Base-by-base conservation (phyloP, 2,888 invertebrate species). In the Epistrophella euchroma region DNA sequence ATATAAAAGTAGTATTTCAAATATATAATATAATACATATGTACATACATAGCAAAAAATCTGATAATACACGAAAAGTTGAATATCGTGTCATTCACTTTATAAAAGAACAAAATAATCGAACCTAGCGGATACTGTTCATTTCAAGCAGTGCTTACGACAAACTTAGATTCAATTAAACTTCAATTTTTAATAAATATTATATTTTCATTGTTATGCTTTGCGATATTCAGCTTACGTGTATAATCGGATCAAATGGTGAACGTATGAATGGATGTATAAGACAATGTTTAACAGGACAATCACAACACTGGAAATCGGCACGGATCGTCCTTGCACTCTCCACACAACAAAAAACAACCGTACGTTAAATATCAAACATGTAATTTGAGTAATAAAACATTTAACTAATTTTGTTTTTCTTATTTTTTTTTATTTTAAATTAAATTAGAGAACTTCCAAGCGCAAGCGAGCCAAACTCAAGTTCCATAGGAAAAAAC, bases 401-500 rank as follows among this genome's bases (percentile, higher is more conserved):
- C 5, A 50, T 22, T 50, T 15, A 40, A 43, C 3, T 60, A 40
- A 19, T 40, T 4, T 32, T 32, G 4, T 25, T 25, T 25, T 25
- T 35, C 11, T 40, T 13, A n/a, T 73, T 28, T 22, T 47, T 22
- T 74, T 22, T 10, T 73, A 5, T 75, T 58, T 56, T 11, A 2
- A 13, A 64, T 71, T 40, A 56, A 56, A 60, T 55, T 71, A 92
- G 92, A 89, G 92, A 92, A 90, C 88, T 81, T 88, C 90, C 88
- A 92, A 92, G 89, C 92, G 92, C 88, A 92, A 90, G 75, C 91
- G 92, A 91, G 90, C 90, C 88, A 92, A 92, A 93, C 95, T 96
- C 93, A 96, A 96, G 93, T 97, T 97, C 94, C 95, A 96, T 93
- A 94, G 97, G 94, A 95, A 96, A 94, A 97, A 97, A 93, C 95